A percentile compares a stretch with the other conserved stretches of the same genome.
Conservation (phyloP, 1,140 invertebrate species). For the Acromyrmex heyeri region DNA sequence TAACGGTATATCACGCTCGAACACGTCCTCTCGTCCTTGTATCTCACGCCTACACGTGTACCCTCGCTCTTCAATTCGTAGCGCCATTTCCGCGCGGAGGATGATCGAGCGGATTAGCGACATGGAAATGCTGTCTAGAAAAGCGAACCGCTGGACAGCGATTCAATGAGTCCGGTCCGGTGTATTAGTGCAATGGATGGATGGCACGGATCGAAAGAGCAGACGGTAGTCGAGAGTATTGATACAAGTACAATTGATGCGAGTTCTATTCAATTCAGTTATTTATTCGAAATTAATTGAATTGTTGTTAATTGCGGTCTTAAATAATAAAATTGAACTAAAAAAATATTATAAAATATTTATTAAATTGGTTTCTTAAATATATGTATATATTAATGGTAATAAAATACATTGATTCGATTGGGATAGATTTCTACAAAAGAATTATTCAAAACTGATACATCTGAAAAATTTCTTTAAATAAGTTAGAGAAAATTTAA, state of each 20-base stretch:
- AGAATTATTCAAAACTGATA: not conserved
- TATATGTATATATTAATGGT: not conserved
- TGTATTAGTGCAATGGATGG: not conserved
- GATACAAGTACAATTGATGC: not conserved
- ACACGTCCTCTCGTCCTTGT: slow-evolving; percentile 69
- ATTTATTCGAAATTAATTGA: not conserved
- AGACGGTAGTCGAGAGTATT: slow-evolving; percentile 2
- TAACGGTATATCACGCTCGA: slow-evolving; percentile 67
- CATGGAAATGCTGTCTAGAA: slow-evolving; percentile 43
- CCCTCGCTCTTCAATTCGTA: slow-evolving; percentile 60
- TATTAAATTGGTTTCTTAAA: not conserved
- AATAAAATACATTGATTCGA: not conserved
- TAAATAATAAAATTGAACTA: not conserved
- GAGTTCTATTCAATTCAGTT: not conserved
- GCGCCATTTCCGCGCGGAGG: slow-evolving; percentile 45
- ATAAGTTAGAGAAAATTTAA: not conserved
- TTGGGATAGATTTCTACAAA: not conserved
- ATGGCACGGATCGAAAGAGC: not conserved
- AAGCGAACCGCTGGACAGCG: not conserved
- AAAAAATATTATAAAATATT: not conserved
- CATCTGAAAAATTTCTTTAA: not conserved
- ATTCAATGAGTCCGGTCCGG: not conserved
- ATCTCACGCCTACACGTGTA: slow-evolving; percentile 56
- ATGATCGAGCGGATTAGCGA: slow-evolving; percentile 69
- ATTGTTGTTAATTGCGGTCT: not conserved